Conservation (phyloP, 1,140 invertebrate genomes). For the Drosophila athabasca region DNA sequence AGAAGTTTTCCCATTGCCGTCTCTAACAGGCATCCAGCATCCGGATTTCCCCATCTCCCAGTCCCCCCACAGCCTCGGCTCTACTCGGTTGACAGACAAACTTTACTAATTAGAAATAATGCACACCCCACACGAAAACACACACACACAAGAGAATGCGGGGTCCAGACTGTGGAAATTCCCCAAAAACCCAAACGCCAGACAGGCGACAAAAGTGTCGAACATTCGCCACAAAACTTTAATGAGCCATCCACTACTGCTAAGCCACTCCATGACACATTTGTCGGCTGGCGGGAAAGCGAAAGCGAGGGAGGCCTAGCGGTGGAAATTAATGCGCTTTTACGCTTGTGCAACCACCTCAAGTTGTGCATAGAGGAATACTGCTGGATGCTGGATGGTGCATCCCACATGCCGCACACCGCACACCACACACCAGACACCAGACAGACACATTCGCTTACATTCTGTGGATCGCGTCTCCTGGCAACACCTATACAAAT, state of each 20-base stretch:
- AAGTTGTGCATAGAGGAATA: too few species aligned
- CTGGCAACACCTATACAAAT: too few species aligned
- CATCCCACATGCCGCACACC: too few species aligned
- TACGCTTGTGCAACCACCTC: conserved; percentile 26
- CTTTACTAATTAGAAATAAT: conserved; percentile 82
- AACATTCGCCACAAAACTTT: background rate
- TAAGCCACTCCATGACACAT: conserved; percentile 3
- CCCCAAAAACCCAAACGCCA: conserved; percentile 2
- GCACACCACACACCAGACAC: too few species aligned
- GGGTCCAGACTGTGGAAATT: conserved; percentile 25
- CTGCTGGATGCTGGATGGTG: too few species aligned
- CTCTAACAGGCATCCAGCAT: conserved; percentile 19
- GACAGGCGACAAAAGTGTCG: conserved; percentile 28
- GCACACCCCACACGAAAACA: conserved; percentile 53
- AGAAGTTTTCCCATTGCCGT: conserved; percentile 63
- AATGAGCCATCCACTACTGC: too few species aligned
- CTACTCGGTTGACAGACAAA: conserved; percentile 63
- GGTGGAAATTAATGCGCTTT: conserved; percentile 44
- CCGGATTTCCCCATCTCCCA: too few species aligned
- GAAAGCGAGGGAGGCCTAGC: background rate
- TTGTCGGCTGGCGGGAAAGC: conserved; percentile 1
- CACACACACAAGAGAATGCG: conserved; percentile 24
- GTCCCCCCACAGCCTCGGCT: background rate
- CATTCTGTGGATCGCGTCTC: too few species aligned
- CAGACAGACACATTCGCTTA: too few species aligned